Percentiles rank a stretch among this genome's conserved stretches.
These are phyloP conservation scores for Torymus texanus DNA, from an alignment of 2,888 invertebrate species.

Conservation along the genomic window DNA sequence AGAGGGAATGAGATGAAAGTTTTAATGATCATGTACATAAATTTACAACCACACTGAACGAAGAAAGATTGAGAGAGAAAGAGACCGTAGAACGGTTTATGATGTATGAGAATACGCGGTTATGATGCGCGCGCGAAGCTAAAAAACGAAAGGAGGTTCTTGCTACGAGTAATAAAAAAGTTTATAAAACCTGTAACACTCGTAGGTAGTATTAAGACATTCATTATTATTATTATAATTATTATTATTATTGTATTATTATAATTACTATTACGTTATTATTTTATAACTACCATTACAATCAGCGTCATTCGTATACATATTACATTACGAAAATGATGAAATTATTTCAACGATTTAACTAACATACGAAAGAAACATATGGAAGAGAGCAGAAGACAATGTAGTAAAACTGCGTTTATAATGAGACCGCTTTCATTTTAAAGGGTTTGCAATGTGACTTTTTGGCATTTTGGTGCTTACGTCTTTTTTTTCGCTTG, in stretches of 20 bases:
- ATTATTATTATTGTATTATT: constrained; percentile 61
- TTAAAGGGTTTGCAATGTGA: constrained; percentile 63
- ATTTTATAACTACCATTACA: constrained; percentile 61
- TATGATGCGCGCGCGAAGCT: constrained; percentile 50
- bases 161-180: constrained; percentile 53
- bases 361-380: constrained; percentile 52
- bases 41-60: constrained; percentile 68
- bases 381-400: constrained; percentile 55
- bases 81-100: constrained; percentile 69
- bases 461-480: constrained; percentile 50
- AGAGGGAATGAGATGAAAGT: constrained; percentile 43
- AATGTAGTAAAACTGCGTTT: constrained; percentile 59
- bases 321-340: constrained; percentile 58
- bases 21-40: constrained; percentile 67
- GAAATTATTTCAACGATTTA: constrained; percentile 63
- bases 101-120: constrained; percentile 41
- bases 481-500: constrained; percentile 43
- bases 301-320: constrained; percentile 62
- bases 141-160: constrained; percentile 53
- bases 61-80: constrained; percentile 39
- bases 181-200: constrained; percentile 65
- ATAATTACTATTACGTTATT: constrained; percentile 61
- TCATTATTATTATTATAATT: constrained; percentile 68
- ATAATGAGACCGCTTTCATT: constrained; percentile 64
- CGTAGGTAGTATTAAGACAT: constrained; percentile 69